Conservation (phyloP, 1,140 invertebrate genomes). For the Antheraea mylitta region DNA sequence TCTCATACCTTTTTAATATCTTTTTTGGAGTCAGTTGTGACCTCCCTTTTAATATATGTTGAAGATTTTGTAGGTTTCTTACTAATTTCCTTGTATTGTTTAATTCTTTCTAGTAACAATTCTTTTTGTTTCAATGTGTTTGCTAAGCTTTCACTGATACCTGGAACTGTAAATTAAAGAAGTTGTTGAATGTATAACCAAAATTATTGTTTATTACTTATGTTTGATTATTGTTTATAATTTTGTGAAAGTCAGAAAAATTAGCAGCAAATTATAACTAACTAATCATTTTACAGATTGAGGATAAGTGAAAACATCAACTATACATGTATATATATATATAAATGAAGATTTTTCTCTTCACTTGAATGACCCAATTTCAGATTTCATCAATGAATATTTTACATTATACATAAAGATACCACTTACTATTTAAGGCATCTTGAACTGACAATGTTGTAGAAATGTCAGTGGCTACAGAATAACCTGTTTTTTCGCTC, state of each 20-base stretch:
- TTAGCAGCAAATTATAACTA: too few species aligned
- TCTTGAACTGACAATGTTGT: conserved; percentile 67
- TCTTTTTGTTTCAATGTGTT: conserved; percentile 73
- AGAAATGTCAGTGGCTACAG: conserved; percentile 61
- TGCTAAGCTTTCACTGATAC: conserved; percentile 72
- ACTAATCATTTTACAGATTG: too few species aligned
- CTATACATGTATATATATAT: too few species aligned
- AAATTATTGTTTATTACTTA: too few species aligned
- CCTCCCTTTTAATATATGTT: conserved; percentile 39
- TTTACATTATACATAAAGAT: conserved; percentile 3
- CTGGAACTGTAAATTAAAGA: conserved; percentile 54
- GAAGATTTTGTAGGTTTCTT: conserved; percentile 57
- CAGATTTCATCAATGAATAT: not conserved
- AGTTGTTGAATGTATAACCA: too few species aligned
- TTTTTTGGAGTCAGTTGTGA: conserved; percentile 28
- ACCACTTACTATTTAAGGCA: conserved; percentile 65
- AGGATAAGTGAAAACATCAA: too few species aligned
- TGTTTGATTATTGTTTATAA: too few species aligned
- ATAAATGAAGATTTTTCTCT: too few species aligned
- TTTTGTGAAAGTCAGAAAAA: too few species aligned
- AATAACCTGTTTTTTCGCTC: conserved; percentile 66
- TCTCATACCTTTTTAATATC: conserved; percentile 49
- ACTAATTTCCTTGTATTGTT: conserved; percentile 72
- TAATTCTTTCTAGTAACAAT: conserved; percentile 69
- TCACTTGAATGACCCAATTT: too few species aligned